Evolutionary conservation across 2,797 vertebrate genomes (phyloP).

Genomic region (Dipus sagitta): DNA sequence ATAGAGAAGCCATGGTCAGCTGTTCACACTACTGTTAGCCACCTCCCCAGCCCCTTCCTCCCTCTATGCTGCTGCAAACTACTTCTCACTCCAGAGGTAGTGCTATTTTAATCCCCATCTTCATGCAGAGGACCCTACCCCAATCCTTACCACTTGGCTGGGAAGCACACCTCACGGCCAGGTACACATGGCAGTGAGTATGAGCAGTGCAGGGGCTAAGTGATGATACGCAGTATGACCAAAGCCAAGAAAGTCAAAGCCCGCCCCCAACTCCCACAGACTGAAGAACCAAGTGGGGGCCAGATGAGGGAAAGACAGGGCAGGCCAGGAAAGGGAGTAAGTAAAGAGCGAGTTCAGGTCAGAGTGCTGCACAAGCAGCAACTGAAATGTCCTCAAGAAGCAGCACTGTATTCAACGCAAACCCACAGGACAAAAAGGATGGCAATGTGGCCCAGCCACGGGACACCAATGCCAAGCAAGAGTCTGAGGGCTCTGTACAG

Average conservation of each 20-base stretch:
- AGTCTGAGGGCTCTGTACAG: not conserved
- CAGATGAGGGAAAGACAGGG: too few species aligned
- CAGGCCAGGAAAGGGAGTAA: not conserved
- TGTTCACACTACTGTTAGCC: not conserved
- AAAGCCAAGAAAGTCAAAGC: not conserved
- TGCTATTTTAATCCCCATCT: not conserved
- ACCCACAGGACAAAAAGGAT: not conserved
- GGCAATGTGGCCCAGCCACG: not conserved
- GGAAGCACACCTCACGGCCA: not conserved
- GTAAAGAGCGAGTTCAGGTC: not conserved
- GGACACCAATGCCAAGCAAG: not conserved
- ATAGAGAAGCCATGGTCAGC: not conserved
- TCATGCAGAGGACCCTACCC: not conserved
- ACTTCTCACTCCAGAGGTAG: not conserved
- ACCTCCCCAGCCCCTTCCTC: not conserved
- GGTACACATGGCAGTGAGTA: fast-evolving
- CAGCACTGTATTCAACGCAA: not conserved
- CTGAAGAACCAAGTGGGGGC: not conserved
- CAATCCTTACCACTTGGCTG: not conserved
- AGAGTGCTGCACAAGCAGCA: not conserved
- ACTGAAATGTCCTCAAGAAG: not conserved
- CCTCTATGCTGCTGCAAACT: not conserved
- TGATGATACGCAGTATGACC: not conserved
- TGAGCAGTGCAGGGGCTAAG: not conserved
- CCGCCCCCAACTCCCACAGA: too few species aligned